Percentiles rank a stretch among this genome's conserved stretches.
These are phyloP conservation scores for Diplosoma virens DNA, from an alignment of 23 tunicate genomes.

Conservation along the genomic window DNA sequence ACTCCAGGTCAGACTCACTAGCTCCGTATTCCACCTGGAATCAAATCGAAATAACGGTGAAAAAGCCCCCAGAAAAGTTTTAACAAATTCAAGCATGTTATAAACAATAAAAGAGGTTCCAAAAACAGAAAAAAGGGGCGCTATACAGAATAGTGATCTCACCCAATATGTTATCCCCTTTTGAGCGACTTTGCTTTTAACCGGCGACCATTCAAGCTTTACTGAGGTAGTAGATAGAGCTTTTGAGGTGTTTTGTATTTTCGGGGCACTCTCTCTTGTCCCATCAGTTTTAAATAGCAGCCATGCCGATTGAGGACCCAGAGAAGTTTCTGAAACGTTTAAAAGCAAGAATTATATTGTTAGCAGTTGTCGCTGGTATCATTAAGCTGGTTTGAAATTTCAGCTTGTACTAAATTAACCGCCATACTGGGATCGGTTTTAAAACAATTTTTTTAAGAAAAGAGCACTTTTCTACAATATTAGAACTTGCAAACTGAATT, in stretches of 20 bases:
- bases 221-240: not conserved
- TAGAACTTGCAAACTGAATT: too few species aligned
- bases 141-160: not conserved
- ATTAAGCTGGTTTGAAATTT: too few species aligned
- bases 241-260: not conserved
- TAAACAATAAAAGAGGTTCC: not conserved
- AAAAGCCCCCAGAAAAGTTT: too few species aligned
- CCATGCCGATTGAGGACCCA: constrained; percentile 3
- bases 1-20: not conserved
- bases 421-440: too few species aligned
- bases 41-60: too few species aligned
- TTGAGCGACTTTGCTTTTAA: not conserved
- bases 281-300: not conserved
- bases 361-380: too few species aligned
- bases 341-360: too few species aligned
- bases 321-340: not conserved
- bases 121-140: not conserved
- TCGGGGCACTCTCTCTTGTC: not conserved
- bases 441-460: too few species aligned
- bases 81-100: too few species aligned
- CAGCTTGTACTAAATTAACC: too few species aligned
- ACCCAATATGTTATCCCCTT: constrained; percentile 8
- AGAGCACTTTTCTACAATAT: too few species aligned
- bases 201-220: not conserved
- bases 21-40: constrained; percentile 27